Conservation (phyloP, 2,888 invertebrate genomes). For the Drosophila anceps region DNA sequence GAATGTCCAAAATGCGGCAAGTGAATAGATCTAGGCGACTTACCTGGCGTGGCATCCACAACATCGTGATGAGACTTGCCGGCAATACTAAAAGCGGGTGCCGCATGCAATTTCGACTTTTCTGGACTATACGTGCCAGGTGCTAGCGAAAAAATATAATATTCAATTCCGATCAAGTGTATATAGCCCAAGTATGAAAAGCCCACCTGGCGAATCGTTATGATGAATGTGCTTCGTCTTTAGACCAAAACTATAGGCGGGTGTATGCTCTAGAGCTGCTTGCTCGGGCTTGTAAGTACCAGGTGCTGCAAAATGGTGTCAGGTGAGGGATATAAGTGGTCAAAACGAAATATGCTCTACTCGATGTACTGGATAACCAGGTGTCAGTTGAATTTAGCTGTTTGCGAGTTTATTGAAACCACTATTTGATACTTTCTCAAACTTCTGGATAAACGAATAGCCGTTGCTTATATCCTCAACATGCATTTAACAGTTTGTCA, state of each 20-base stretch:
- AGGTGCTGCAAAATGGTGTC: conserved; percentile 77
- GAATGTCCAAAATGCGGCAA: background rate
- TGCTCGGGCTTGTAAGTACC: conserved; percentile 88
- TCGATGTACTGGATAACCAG: background rate
- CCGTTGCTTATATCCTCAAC: background rate
- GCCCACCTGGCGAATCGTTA: conserved; percentile 86
- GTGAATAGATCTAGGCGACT: conserved; percentile 22
- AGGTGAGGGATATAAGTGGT: background rate
- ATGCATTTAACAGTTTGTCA: background rate
- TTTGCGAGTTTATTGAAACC: background rate
- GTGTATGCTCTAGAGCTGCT: conserved; percentile 87
- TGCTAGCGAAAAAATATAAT: conserved; percentile 59
- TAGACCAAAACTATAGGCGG: conserved; percentile 90
- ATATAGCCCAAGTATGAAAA: conserved; percentile 60
- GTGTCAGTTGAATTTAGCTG: background rate
- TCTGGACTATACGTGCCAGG: conserved; percentile 87
- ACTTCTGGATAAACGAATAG: background rate
- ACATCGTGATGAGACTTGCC: conserved; percentile 85
- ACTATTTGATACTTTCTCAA: background rate
- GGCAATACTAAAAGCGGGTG: conserved; percentile 87
- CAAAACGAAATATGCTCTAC: background rate
- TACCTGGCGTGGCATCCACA: conserved; percentile 79
- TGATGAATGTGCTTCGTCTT: conserved; percentile 88
- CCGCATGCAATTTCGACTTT: conserved; percentile 86
- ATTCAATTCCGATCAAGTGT: background rate